phyloP scores from a whole-genome alignment of 2,113 vertebrate genomes.

The Takifugu flavidus region DNA sequence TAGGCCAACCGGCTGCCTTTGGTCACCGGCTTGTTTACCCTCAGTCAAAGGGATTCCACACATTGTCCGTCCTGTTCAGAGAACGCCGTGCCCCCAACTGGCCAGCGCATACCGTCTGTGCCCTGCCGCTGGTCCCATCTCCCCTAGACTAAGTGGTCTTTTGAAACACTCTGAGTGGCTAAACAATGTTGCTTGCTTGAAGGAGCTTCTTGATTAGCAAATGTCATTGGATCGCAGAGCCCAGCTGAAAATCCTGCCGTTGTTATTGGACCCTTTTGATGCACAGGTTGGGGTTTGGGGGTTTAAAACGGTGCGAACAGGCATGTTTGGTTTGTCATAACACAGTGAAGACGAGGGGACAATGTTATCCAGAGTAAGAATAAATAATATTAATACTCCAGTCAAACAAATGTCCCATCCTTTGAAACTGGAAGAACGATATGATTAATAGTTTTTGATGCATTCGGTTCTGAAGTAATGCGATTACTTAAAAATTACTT shows the following conservation, averaged over 20 bases:
- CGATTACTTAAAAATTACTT: neutral
- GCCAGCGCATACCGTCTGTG: slow-evolving; percentile 40
- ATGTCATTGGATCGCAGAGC: too few relatives aligned
- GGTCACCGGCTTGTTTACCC: slow-evolving; percentile 51
- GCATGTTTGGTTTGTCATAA: neutral
- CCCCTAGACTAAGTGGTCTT: slow-evolving; percentile 10
- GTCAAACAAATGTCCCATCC: too few relatives aligned
- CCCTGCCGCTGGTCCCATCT: slow-evolving; percentile 45
- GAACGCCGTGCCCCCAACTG: slow-evolving; percentile 23
- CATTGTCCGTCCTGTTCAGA: slow-evolving; percentile 40
- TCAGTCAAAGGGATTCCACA: slow-evolving; percentile 58
- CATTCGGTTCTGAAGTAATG: neutral
- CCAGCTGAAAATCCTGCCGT: too few relatives aligned
- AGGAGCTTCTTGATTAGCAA: neutral
- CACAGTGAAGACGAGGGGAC: neutral
- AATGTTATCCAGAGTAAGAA: neutral
- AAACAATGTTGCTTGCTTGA: neutral
- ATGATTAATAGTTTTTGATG: too few relatives aligned
- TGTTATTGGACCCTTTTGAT: too few relatives aligned
- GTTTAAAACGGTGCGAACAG: too few relatives aligned
- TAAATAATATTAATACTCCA: neutral
- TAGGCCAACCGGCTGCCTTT: slow-evolving; percentile 38
- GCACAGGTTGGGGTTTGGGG: too few relatives aligned
- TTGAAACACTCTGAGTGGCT: neutral
- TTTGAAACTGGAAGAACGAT: neutral